These are phyloP conservation scores for Ctenodactylus gundi DNA, from an alignment of 2,113 vertebrate genomes.

Conservation along the genomic window DNA sequence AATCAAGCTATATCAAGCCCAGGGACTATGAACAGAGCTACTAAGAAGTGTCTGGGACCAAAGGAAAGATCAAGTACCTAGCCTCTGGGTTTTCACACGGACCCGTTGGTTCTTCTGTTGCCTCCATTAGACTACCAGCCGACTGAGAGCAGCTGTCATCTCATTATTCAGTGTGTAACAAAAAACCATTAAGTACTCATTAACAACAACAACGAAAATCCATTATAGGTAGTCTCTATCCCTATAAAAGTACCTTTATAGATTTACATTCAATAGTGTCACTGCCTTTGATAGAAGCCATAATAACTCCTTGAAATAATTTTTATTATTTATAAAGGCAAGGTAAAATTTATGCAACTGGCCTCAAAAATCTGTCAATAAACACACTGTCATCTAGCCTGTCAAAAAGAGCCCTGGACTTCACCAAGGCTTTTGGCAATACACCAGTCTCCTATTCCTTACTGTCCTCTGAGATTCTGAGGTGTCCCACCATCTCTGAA, in stretches of 20 bases:
- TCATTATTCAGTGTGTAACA: neutral
- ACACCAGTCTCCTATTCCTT: neutral
- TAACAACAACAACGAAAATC: neutral
- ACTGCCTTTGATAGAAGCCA: neutral
- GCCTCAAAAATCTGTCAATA: neutral
- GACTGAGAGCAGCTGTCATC: neutral
- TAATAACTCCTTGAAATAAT: neutral
- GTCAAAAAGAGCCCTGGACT: neutral
- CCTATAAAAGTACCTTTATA: neutral
- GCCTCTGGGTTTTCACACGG: neutral
- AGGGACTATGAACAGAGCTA: neutral
- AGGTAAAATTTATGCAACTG: neutral
- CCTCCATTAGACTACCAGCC: neutral
- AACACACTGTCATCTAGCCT: neutral
- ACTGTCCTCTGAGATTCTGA: neutral
- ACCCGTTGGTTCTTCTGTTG: neutral
- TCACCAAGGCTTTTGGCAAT: neutral
- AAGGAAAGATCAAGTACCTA: neutral
- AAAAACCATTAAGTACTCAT: neutral
- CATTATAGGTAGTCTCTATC: neutral
- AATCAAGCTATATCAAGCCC: neutral
- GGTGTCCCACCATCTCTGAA: neutral
- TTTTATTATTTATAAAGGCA: neutral
- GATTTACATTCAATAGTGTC: neutral
- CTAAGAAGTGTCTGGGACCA: too few relatives aligned